A percentile compares a stretch with the other conserved stretches of the same genome.
Conservation (phyloP, 2,888 invertebrate genomes). For the Digitonthophagus gazella region DNA sequence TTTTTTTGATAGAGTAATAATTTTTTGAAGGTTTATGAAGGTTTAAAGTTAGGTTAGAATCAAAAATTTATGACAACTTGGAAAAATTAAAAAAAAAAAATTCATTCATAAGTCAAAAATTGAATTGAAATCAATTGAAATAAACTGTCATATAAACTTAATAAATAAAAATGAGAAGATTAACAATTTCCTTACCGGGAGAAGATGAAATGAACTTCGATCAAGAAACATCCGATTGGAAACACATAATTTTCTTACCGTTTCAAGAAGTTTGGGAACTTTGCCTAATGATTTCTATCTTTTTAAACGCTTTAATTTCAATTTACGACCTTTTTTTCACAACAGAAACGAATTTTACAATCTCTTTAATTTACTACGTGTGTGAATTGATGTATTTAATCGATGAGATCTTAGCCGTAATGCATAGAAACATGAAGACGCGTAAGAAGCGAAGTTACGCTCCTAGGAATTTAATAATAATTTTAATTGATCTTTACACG, state of each 20-base stretch:
- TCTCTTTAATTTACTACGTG: slow-evolving; percentile 16
- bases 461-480: slow-evolving; percentile 13
- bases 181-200: slow-evolving; percentile 18
- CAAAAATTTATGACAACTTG: no score
- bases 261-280: slow-evolving; percentile 24
- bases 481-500: slow-evolving; percentile 17
- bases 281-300: slow-evolving; percentile 11
- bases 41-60: no score
- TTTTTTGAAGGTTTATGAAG: no score
- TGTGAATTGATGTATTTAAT: slow-evolving; percentile 24
- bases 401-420: slow-evolving; percentile 20
- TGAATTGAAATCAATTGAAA: no score
- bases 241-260: slow-evolving; percentile 23
- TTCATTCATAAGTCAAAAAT: no score
- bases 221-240: slow-evolving; percentile 22
- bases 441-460: slow-evolving; percentile 15
- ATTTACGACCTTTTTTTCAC: slow-evolving; percentile 15
- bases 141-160: no score
- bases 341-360: neutral
- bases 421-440: slow-evolving; percentile 25
- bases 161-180: slow-evolving; percentile 17
- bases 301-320: slow-evolving; percentile 6
- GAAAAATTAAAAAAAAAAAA: no score
- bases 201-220: slow-evolving; percentile 5
- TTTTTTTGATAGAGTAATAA: no score